Evolutionary conservation across 2,797 vertebrate genomes (phyloP).

Genomic region (Sebastes baramenuke): DNA sequence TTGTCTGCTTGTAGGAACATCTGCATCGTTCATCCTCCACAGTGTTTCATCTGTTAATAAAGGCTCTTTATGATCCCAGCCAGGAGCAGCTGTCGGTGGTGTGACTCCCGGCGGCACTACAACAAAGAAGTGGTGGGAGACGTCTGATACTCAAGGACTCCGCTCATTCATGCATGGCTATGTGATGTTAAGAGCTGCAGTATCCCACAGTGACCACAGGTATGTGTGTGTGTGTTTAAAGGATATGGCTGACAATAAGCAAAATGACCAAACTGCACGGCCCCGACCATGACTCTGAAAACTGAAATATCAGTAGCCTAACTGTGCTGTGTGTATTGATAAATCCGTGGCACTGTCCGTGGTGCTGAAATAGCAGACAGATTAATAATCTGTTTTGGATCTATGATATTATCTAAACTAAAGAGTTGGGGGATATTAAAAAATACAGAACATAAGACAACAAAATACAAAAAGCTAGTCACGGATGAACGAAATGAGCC

Average conservation of each 20-base stretch:
- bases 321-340: neutral
- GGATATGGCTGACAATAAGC: neutral
- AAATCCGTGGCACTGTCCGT: neutral
- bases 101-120: conserved; percentile 34
- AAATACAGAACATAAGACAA: no score
- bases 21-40: conserved; percentile 14
- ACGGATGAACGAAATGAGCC: no score
- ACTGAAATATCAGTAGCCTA: no score
- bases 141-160: conserved; percentile 60
- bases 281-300: no score
- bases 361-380: neutral
- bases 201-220: conserved; percentile 3
- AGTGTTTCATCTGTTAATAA: conserved; percentile 13
- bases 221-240: neutral
- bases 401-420: no score
- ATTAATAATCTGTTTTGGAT: no score
- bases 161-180: neutral
- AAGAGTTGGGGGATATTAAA: no score
- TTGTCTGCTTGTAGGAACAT: conserved; percentile 10
- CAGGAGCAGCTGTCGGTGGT: conserved; percentile 47
- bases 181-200: neutral
- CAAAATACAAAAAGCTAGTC: no score
- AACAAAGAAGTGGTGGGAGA: conserved; percentile 47
- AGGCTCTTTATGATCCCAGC: conserved; percentile 46
- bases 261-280: no score